Conservation (phyloP, 2,113 vertebrate genomes). For the Panthera leo region DNA sequence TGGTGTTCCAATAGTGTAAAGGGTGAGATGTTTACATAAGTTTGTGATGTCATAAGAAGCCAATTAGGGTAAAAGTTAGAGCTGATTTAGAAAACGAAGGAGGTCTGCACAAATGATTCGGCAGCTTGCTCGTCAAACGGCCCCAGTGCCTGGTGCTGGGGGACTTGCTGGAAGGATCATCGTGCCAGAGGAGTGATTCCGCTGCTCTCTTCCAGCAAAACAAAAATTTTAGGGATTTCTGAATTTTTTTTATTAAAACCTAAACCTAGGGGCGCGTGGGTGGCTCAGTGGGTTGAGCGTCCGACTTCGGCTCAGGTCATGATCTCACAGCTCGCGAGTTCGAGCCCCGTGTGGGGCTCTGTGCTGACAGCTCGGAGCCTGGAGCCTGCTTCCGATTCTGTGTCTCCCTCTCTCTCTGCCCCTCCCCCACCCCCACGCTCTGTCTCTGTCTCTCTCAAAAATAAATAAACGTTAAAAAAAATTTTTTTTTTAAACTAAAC, state of each 20-base stretch:
- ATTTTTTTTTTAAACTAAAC: not conserved
- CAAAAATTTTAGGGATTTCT: not conserved
- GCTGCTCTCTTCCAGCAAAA: not conserved
- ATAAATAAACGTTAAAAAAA: too few species aligned
- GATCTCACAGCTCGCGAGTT: fast-evolving
- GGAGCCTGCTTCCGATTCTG: too few species aligned
- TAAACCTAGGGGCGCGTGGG: not conserved
- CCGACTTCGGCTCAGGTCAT: too few species aligned
- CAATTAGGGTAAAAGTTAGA: not conserved
- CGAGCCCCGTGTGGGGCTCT: too few species aligned
- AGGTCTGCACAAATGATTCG: not conserved
- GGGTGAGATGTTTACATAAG: not conserved
- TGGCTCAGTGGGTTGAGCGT: too few species aligned
- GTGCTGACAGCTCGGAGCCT: too few species aligned
- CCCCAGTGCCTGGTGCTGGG: not conserved
- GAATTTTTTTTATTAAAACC: not conserved
- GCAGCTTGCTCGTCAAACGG: not conserved
- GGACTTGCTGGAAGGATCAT: not conserved
- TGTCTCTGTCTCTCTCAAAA: too few species aligned
- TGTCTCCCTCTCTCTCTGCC: too few species aligned
- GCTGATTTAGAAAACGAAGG: not conserved
- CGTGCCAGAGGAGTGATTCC: not conserved
- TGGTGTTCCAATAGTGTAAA: not conserved
- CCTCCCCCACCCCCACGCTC: too few species aligned
- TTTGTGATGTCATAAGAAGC: not conserved